Conservation (phyloP, 2,113 vertebrate species). For the Campylomormyrus tamandua region DNA sequence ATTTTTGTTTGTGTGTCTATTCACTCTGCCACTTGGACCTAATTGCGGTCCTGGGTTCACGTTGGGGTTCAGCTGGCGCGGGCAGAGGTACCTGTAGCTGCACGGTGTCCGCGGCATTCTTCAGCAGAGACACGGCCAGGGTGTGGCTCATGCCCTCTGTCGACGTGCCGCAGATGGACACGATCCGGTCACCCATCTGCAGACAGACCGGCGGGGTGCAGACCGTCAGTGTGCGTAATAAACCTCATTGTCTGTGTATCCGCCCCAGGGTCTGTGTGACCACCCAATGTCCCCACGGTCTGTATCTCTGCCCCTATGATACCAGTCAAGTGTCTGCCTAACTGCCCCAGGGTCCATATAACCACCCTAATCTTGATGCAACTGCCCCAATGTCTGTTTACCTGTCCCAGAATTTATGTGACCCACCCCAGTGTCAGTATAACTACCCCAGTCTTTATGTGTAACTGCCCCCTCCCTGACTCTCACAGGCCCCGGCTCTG, state of each 20-base stretch:
- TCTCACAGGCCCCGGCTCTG: not conserved
- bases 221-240: not conserved
- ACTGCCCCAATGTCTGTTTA: not conserved
- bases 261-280: not conserved
- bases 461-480: not conserved
- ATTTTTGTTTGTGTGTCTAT: not conserved
- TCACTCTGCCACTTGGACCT: not conserved
- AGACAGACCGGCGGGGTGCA: not conserved
- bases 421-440: not conserved
- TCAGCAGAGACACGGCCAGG: conserved; percentile 83
- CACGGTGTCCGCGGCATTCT: conserved; percentile 77
- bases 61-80: not conserved
- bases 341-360: not conserved
- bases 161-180: conserved; percentile 80
- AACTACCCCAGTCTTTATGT: not conserved
- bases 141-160: conserved; percentile 88
- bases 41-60: not conserved
- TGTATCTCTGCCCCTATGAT: not conserved
- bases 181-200: conserved; percentile 89
- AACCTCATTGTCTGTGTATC: not conserved
- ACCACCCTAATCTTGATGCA: not conserved
- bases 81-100: conserved; percentile 75
- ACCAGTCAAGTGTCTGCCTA: not conserved
- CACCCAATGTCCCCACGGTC: not conserved
- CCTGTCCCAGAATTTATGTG: not conserved